Evolutionary conservation across 2,113 vertebrate species (phyloP).

Genomic region (Pungitius pungitius): DNA sequence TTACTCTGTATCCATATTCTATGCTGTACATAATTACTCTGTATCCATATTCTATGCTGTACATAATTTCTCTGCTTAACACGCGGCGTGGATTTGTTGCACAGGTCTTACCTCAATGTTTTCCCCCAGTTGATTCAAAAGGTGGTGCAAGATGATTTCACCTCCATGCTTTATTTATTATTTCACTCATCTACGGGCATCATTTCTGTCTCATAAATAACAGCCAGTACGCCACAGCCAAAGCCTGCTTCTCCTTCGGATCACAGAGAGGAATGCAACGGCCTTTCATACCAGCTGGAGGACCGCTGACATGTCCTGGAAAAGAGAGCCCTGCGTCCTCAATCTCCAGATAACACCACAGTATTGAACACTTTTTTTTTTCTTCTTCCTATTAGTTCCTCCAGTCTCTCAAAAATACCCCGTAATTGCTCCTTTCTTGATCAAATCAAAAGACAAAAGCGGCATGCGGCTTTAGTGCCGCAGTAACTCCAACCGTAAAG

Average conservation of each 20-base stretch:
- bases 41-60: no score
- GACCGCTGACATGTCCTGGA: not conserved
- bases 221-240: not conserved
- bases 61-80: no score
- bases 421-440: constrained; percentile 19
- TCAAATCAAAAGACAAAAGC: constrained; percentile 23
- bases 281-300: not conserved
- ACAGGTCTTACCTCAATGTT: no score
- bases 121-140: not conserved
- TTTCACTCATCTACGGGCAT: not conserved
- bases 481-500: constrained; percentile 21
- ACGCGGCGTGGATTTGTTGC: no score
- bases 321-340: not conserved
- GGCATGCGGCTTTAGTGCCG: constrained; percentile 5
- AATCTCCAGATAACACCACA: not conserved
- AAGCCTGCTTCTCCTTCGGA: not conserved
- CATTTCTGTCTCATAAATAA: not conserved
- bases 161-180: no score
- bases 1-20: no score
- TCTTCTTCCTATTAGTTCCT: constrained; percentile 17
- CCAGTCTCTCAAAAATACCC: constrained; percentile 13
- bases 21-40: no score
- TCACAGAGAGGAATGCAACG: not conserved
- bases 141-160: not conserved
- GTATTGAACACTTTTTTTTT: constrained; percentile 24